Base-by-base conservation (phyloP, 2,888 invertebrate species). In the Blera fallax region DNA sequence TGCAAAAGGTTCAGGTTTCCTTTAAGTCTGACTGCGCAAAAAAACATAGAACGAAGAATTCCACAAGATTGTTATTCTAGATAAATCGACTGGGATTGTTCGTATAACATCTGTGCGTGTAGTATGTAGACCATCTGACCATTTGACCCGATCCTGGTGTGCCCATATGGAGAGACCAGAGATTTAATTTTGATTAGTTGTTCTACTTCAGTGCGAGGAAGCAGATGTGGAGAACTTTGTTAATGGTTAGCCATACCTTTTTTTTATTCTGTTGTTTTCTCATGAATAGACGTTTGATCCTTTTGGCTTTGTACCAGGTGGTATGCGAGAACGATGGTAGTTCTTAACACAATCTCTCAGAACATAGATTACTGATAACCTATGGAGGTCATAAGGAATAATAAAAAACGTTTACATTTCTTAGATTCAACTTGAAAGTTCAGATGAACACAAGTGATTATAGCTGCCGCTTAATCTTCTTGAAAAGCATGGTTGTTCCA, bases 141-240 rank as follows among this genome's bases (percentile, higher is more conserved):
- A 27, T 84, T 80, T 84, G 80, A 80, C 74, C 80, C 62, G 69
- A 58, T 70, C 64, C 64, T 70, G 74, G 64, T 56, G 37, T 27
- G 11, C 18, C 45, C 10, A 56, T 70, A 56, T 48, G 32, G 24
- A 52, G 56, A 70, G n/a, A 64, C n/a, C 37, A 43, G 18, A 76
- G 84, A 84, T 84, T 84, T 80, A 64, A 76, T 84, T 84, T 69
- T 56, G 80, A 84, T 80, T 50, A 74, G 52, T 16, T 70, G 58
- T 52, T 69, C 67, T 45, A 60, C 21, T 67, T 58, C 21, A 24
- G 24, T 40, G 18, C 14, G 6, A 16, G 37, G 52, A 34, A 54
- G 52, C 78, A 78, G 62, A 78, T 78, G 69, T 8, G 5, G 29
- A 18, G 21, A 29, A 62, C 29, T 43, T 29, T 27, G 18, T 11